phyloP scores from a whole-genome alignment of 2,797 vertebrate genomes.

The Pseudochaenichthys georgianus region DNA sequence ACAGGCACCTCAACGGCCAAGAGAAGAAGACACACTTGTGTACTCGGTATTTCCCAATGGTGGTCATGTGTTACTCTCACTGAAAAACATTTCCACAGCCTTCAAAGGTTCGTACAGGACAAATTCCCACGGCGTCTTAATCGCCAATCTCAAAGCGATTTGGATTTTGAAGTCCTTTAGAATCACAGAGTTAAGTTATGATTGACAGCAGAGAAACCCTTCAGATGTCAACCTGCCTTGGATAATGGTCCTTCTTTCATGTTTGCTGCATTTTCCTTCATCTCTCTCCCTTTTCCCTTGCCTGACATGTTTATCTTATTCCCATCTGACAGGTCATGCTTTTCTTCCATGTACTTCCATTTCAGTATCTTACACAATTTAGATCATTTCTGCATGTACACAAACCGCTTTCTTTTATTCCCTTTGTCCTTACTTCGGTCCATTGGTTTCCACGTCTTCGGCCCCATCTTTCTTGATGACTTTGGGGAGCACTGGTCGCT shows the following conservation, averaged over 20 bases:
- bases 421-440: slow-evolving; percentile 31
- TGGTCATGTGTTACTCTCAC: slow-evolving; percentile 41
- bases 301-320: slow-evolving; percentile 8
- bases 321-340: slow-evolving; percentile 23
- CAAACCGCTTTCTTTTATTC: slow-evolving; percentile 34
- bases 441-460: slow-evolving; percentile 49
- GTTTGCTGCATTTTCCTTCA: slow-evolving; percentile 5
- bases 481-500: slow-evolving; percentile 68
- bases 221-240: slow-evolving; percentile 46
- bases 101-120: slow-evolving; percentile 45
- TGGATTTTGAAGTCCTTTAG: slow-evolving; percentile 53
- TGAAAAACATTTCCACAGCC: slow-evolving; percentile 54
- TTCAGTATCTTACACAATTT: slow-evolving; percentile 13
- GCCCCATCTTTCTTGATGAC: slow-evolving; percentile 67
- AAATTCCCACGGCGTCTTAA: slow-evolving; percentile 30
- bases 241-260: slow-evolving; percentile 51
- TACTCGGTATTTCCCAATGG: slow-evolving; percentile 41
- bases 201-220: slow-evolving; percentile 54
- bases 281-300: slow-evolving; percentile 3
- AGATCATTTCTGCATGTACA: slow-evolving; percentile 28
- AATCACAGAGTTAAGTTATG: slow-evolving; percentile 42
- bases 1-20: slow-evolving; percentile 18
- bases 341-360: slow-evolving; percentile 13
- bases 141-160: slow-evolving; percentile 48
- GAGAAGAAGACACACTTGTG: slow-evolving; percentile 50